Conservation (phyloP, 1,140 invertebrate species). For the Drosophila serrata region DNA sequence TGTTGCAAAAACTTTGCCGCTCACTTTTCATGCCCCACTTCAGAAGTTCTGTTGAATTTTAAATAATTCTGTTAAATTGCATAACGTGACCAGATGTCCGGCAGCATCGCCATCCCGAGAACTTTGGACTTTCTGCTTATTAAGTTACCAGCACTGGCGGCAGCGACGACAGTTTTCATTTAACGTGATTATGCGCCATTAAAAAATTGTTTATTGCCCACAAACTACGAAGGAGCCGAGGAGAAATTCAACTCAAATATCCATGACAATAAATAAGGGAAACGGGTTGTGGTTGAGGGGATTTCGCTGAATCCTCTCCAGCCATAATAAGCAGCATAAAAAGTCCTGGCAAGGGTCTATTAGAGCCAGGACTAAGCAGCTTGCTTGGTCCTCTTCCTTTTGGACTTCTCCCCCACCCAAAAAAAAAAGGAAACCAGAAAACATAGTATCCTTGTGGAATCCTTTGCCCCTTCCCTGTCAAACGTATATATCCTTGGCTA, state of each 20-base stretch:
- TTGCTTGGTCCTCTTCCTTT: conserved; percentile 12
- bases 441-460: conserved; percentile 35
- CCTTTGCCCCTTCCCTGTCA: conserved; percentile 42
- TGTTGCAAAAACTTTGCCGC: conserved; percentile 74
- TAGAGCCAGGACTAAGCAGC: conserved; percentile 55
- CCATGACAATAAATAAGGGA: conserved; percentile 68
- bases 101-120: conserved; percentile 10
- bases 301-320: conserved; percentile 47
- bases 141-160: conserved; percentile 65
- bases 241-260: conserved; percentile 51
- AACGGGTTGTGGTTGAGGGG: background rate
- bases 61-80: conserved; percentile 82
- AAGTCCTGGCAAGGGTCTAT: conserved; percentile 67
- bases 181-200: conserved; percentile 77
- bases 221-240: conserved; percentile 7
- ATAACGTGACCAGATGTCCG: conserved; percentile 69
- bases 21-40: conserved; percentile 65
- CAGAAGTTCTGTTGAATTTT: conserved; percentile 73
- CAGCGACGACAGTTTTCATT: conserved; percentile 63
- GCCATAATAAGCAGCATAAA: conserved; percentile 78
- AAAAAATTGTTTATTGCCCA: conserved; percentile 58
- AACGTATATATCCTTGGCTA: conserved; percentile 55
- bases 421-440: background rate
- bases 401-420: background rate
- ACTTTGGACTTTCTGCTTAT: conserved; percentile 68